phyloP scores from a whole-genome alignment of 2,888 invertebrate genomes.

The Mechanitis mazaeus region DNA sequence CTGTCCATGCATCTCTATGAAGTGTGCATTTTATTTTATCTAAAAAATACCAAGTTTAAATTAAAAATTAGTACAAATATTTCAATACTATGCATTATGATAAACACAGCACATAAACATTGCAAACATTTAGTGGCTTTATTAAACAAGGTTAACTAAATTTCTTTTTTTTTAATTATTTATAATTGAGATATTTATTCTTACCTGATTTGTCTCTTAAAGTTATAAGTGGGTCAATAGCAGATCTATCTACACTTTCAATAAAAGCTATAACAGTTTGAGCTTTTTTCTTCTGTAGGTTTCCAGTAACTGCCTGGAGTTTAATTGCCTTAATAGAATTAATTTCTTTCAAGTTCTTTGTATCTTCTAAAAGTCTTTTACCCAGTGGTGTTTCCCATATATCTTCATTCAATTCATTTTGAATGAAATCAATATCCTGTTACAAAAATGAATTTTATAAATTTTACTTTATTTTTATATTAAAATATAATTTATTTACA shows the following conservation, averaged over 20 bases:
- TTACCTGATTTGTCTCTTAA: slow-evolving; percentile 60
- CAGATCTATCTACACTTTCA: slow-evolving; percentile 65
- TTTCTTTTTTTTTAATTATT: neutral
- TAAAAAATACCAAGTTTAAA: slow-evolving; percentile 34
- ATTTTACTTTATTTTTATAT: no score
- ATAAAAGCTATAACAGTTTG: slow-evolving; percentile 59
- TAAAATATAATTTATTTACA: no score
- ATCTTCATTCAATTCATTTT: slow-evolving; percentile 47
- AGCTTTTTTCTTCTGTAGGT: slow-evolving; percentile 55
- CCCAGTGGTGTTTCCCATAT: slow-evolving; percentile 62
- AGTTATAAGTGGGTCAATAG: slow-evolving; percentile 58
- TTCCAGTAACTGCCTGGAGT: slow-evolving; percentile 54
- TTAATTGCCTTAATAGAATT: slow-evolving; percentile 60
- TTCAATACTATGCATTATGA: no score
- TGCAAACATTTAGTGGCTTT: no score
- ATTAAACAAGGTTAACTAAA: no score
- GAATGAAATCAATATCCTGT: slow-evolving; percentile 62
- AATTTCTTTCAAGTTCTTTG: slow-evolving; percentile 43
- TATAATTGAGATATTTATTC: slow-evolving; percentile 10
- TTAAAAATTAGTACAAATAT: no score
- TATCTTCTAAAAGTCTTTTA: slow-evolving; percentile 50
- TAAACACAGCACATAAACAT: no score
- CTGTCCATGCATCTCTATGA: slow-evolving; percentile 69
- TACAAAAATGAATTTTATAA: slow-evolving; percentile 22
- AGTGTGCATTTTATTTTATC: slow-evolving; percentile 67